A percentile compares a stretch with the other conserved stretches of the same genome.
Evolutionary conservation across 2,888 invertebrate genomes (phyloP).

Genomic region (Plagiodera versicolora): DNA sequence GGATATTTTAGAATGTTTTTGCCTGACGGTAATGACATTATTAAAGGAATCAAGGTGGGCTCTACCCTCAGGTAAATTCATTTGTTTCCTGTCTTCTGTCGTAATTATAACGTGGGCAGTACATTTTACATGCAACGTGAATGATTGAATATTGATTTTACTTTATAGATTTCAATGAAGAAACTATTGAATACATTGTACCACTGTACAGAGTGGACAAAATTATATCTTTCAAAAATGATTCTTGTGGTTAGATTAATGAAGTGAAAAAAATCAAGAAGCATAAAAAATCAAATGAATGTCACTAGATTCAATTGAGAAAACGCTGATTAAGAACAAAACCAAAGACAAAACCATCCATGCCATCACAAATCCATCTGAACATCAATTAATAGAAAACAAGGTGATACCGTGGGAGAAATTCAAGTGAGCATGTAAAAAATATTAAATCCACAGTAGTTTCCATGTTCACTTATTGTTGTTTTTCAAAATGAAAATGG

Average conservation of each 20-base stretch:
- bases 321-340: background rate
- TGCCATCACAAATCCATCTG: constrained; percentile 10
- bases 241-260: background rate
- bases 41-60: constrained; percentile 14
- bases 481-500: too few species aligned
- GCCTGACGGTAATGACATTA: constrained; percentile 15
- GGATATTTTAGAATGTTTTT: constrained; percentile 21
- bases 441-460: background rate
- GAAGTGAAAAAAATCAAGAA: background rate
- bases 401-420: background rate
- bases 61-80: constrained; percentile 6
- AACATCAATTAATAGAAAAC: background rate
- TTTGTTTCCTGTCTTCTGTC: constrained; percentile 3
- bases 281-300: background rate
- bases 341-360: background rate
- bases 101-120: background rate
- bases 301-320: background rate
- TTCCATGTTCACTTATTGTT: too few species aligned
- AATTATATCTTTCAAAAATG: too few species aligned
- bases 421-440: background rate
- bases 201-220: too few species aligned
- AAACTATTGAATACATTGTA: too few species aligned
- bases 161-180: too few species aligned
- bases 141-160: too few species aligned
- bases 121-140: too few species aligned